A percentile compares a stretch with the other conserved stretches of the same genome.
phyloP scores from a whole-genome alignment of 2,888 invertebrate species.

The Cheilosia soror region DNA sequence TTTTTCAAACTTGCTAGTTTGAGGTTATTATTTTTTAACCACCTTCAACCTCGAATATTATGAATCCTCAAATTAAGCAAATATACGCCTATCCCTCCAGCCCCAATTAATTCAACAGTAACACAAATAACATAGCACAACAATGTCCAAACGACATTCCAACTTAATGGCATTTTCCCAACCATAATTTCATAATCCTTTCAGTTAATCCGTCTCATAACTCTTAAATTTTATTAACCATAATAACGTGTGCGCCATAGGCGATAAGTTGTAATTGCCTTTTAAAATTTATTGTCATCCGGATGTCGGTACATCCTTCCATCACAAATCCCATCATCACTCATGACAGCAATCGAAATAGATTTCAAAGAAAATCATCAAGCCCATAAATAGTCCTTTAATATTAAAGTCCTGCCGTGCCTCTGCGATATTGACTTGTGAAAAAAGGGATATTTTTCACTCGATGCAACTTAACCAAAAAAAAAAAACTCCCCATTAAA shows the following conservation, averaged over 20 bases:
- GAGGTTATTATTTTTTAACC: too few relatives aligned
- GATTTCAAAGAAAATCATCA: constrained; percentile 27
- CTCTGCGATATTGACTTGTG: too few relatives aligned
- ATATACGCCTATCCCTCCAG: too few relatives aligned
- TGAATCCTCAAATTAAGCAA: too few relatives aligned
- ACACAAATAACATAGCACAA: constrained; percentile 24
- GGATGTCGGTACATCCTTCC: background rate
- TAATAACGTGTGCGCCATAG: constrained; percentile 22
- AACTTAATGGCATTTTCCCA: constrained; percentile 4
- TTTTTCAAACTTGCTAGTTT: too few relatives aligned
- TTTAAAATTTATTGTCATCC: constrained; percentile 41
- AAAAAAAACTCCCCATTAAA: background rate
- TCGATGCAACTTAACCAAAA: background rate
- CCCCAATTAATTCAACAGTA: background rate
- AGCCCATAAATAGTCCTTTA: constrained; percentile 46
- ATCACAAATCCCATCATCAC: constrained; percentile 10
- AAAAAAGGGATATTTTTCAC: background rate
- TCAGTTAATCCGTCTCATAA: constrained; percentile 21
- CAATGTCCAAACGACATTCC: constrained; percentile 7
- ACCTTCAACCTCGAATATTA: too few relatives aligned
- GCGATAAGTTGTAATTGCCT: constrained; percentile 43
- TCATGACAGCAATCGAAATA: constrained; percentile 43
- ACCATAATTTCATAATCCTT: constrained; percentile 27
- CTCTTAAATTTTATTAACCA: constrained; percentile 39
- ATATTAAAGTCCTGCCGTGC: constrained; percentile 30